Evolutionary conservation across 2,113 vertebrate genomes (phyloP), one percentile per base, ranked within the genome.

Genomic region (Amazona vittata): DNA sequence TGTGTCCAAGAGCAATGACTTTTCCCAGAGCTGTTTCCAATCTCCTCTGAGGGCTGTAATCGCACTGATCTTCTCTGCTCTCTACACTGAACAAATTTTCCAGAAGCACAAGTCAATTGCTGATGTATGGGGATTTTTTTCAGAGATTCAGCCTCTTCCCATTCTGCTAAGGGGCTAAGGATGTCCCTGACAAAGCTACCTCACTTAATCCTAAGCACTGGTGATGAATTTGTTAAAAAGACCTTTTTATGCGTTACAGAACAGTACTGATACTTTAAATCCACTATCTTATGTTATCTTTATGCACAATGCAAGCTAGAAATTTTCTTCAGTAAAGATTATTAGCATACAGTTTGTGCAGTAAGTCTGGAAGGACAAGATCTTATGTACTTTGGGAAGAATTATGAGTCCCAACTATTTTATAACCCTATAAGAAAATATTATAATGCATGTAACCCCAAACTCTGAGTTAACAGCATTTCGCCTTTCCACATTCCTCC

Each of bases 381-480:
- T 87, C 49, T 85, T 73, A 33, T 16, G 35, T 26, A 76, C 68
- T 39, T 93, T 90, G 77, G 53, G 26, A 31, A 83, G 37, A 83
- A 60, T 78, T 76, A 46, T 60, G 83, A 93, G 55, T 92, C 71
- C 75, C 10, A 74, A 50, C 3, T 74, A 35, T 55, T 96, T 92
- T 67, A 77, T 73, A 88, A 53, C 25, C 29, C 35, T 50, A 9
- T 68, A 50, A 93, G 71, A 75, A 96, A 93, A 84, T 75, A 76
- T 39, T 52, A 16, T 60, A 84, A 89, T 47, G 7, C 20, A 17
- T 80, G 10, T 64, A 89, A 79, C 31, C 22, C 18, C 71, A 89
- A 81, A 88, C 28, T 39, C 33, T 46, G 85, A 83, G 12, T 87
- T 92, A 93, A 89, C 26, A 91, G 15, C 47, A 71, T 75, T 91